Conservation (phyloP, 2,888 invertebrate species). For the Drosophila mayaguana region DNA sequence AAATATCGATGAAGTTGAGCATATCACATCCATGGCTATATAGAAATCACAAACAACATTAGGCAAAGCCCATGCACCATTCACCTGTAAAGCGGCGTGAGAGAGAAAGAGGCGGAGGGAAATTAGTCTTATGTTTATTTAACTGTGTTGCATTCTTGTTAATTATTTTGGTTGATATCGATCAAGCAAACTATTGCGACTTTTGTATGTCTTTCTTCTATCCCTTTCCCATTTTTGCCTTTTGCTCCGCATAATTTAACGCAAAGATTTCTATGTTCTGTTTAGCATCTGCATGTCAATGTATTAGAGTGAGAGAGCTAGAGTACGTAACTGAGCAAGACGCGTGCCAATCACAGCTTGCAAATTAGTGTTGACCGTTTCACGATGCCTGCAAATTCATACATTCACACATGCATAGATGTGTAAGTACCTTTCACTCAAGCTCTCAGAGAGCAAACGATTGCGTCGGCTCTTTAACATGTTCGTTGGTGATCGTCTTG, state of each 20-base stretch:
- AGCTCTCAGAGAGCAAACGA: no score
- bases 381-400: no score
- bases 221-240: not conserved
- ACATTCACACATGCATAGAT: no score
- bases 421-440: no score
- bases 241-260: no score
- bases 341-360: no score
- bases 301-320: not conserved
- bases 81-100: slow-evolving; percentile 88
- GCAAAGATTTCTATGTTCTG: not conserved
- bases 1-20: slow-evolving; percentile 98
- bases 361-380: no score
- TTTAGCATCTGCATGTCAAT: fast-evolving
- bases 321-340: not conserved
- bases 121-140: no score
- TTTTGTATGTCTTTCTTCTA: not conserved
- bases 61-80: slow-evolving; percentile 95
- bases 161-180: no score
- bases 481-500: no score
- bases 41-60: slow-evolving; percentile 97
- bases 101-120: slow-evolving; percentile 13
- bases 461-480: no score
- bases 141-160: no score
- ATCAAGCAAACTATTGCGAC: not conserved
- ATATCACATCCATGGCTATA: slow-evolving; percentile 98